Evolutionary conservation across 2,113 vertebrate species (phyloP), one percentile per base, ranked within the genome.

Genomic region (Neogale vison): DNA sequence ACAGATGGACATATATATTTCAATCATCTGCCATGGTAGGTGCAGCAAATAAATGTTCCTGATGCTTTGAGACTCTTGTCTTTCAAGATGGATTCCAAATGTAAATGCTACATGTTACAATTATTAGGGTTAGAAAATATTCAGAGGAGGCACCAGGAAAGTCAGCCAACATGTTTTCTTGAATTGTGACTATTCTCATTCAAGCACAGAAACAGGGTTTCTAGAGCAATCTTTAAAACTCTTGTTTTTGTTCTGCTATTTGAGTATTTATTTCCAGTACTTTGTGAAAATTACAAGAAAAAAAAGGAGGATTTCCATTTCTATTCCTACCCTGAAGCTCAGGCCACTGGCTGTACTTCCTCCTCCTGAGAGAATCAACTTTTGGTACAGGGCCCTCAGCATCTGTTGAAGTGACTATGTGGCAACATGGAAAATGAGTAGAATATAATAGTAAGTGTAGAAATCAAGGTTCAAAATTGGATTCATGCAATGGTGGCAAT

Each of bases 11-110:
- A 72, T 50, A 96, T 92, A 88, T 50, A 50, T 91, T 72, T 65
- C 59, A 88, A 18, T 76, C 65, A 95, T 29, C 50, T 20, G 45
- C 71, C 67, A 50, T 83, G 50, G 47, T 77, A 94, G 90, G 8
- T 77, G 31, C 9, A 90, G 52, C 84, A 88, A 80, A 93, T 52
- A 93, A 67, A 88, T 95, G 39, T 76, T 80, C 29, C 76, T 71
- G 20, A 45, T 34, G 45, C 29, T 85, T 57, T 92, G 29, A 24
- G 76, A 83, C 2, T 81, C 61, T 84, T 82, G 34, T 65, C 52
- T 90, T 90, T 97, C 57, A 94, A 76, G 88, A 74, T 39, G 21
- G 67, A 79, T 90, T 84, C 34, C 24, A 67, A 82, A 90, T 65
- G 34, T 84, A n/a, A 81, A 81, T 21, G 9, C 47, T 76, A 36